Evolutionary conservation across 2,888 invertebrate species (phyloP), one percentile per base, ranked within the genome.

Genomic region (Caenorhabditis sp.): DNA sequence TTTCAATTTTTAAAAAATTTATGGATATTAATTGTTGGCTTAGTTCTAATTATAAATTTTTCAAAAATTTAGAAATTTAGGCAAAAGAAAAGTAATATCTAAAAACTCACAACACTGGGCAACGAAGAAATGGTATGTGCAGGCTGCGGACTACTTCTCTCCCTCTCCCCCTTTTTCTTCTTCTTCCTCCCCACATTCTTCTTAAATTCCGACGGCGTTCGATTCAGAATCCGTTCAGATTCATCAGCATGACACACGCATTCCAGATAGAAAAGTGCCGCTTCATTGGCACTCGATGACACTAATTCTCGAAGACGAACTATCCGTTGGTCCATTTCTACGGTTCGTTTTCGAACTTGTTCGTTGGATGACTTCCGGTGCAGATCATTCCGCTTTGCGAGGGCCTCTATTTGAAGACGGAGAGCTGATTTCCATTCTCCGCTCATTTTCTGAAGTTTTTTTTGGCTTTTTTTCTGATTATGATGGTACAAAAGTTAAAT

Each of bases 201-300:
- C 28, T 58, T 60, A 4, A 37, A 35, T 6, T 28, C 50, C 15
- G 56, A 69, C 32, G 55, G 44, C 8, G 26, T 61, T 47, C 79
- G 40, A 40, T 85, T 84, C 11, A 87, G 28, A 3, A 86, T 67
- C 11, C 83, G 44, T n/a, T 90, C 89, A 0, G 86, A 88, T 55
- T 89, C 89, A 55, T 89, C 89, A 20, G 88, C 82, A 47, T 85
- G 84, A 44, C 82, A 77, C 26, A 88, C 70, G 55, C 87, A 89
- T 65, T 88, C 89, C 37, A 90, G 60, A 60, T 89, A 88, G 32
- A 85, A 85, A 18, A 86, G 83, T 4, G 89, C 86, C 5, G 87
- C 86, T 18, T 84, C 83, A n/a, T 80, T 85, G 11, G 88, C 85
- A 62, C 84, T 80, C 28, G 69, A 70, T 11, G 82, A 56, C 18